Percentiles rank a stretch among this genome's conserved stretches.
These are phyloP conservation scores for Aphrophora alni DNA, from an alignment of 2,888 invertebrate species.

Conservation along the genomic window DNA sequence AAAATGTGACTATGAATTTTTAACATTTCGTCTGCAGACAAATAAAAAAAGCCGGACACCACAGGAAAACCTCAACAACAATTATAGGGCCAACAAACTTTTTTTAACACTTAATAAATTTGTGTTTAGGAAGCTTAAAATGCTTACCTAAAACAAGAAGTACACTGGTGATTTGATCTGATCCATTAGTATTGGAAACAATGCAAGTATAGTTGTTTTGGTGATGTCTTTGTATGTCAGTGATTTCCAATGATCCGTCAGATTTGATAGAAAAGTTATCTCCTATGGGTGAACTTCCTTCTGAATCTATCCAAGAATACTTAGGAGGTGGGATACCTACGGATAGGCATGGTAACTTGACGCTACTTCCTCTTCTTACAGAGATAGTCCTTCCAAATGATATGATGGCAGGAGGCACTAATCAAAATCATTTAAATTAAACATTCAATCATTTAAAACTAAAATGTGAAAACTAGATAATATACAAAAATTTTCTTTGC, in stretches of 20 bases:
- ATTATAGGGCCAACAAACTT: too few relatives aligned
- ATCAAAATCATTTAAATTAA: not conserved
- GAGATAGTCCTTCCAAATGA: conserved; percentile 64
- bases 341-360: conserved; percentile 62
- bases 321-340: conserved; percentile 61
- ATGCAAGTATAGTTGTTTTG: conserved; percentile 56
- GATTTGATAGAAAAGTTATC: conserved; percentile 42
- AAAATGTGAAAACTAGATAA: too few relatives aligned
- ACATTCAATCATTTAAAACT: not conserved
- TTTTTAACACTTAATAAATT: too few relatives aligned
- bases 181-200: conserved; percentile 54
- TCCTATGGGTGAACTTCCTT: conserved; percentile 39
- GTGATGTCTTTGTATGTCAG: conserved; percentile 53
- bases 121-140: too few relatives aligned
- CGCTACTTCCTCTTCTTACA: conserved; percentile 63
- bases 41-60: too few relatives aligned
- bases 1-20: too few relatives aligned
- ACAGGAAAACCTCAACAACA: too few relatives aligned
- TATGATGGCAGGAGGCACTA: conserved; percentile 64
- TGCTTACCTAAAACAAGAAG: conserved; percentile 53
- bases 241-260: conserved; percentile 54
- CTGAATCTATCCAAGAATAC: conserved; percentile 49
- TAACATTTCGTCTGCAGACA: too few relatives aligned
- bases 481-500: too few relatives aligned
- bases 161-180: conserved; percentile 54